A percentile compares a stretch with the other conserved stretches of the same genome.
These are phyloP conservation scores for Channa argus DNA, from an alignment of 2,113 vertebrate genomes.

Conservation along the genomic window DNA sequence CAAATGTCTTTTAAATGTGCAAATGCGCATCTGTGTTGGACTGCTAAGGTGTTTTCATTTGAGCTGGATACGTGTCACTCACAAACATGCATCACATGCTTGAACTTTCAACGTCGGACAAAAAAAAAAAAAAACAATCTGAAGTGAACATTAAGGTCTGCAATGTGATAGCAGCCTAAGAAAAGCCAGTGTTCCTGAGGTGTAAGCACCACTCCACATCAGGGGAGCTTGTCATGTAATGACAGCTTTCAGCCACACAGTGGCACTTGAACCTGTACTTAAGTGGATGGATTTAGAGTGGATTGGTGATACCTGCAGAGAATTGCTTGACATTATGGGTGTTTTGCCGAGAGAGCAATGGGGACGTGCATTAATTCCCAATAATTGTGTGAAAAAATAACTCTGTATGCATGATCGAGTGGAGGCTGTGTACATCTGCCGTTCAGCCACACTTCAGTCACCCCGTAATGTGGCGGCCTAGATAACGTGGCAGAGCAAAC, in stretches of 20 bases:
- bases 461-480: conserved; percentile 6
- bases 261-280: conserved; percentile 50
- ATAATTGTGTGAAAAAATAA: neutral
- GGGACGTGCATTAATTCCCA: neutral
- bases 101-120: no score
- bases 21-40: no score
- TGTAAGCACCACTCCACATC: conserved; percentile 16
- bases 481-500: conserved; percentile 23
- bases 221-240: conserved; percentile 42
- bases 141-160: no score
- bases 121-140: no score
- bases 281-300: neutral
- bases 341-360: neutral
- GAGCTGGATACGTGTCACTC: no score
- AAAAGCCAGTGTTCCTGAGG: neutral
- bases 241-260: conserved; percentile 53
- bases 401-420: neutral
- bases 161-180: neutral
- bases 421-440: neutral
- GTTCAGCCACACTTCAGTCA: conserved; percentile 10
- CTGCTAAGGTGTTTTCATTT: no score
- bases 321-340: conserved; percentile 25
- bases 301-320: conserved; percentile 30
- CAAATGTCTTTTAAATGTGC: no score
- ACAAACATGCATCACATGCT: no score